Base-by-base conservation (phyloP, 2,888 invertebrate genomes). In the Spodoptera picta region DNA sequence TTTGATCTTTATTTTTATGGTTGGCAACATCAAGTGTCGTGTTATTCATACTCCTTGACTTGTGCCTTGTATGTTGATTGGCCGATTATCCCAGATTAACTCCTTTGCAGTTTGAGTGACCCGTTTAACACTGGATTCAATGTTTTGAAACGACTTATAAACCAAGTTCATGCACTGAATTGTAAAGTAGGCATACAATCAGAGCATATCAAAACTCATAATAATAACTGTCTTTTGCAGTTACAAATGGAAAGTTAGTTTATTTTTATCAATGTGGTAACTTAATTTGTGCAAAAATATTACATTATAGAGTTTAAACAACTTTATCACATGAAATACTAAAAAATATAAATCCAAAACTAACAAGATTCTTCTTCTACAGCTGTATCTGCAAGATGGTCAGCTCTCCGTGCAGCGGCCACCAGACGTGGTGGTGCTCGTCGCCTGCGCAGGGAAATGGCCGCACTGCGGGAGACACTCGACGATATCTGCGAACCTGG, bases 401-500 rank as follows among this genome's bases (percentile, higher is more conserved):
- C 93, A 5, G 93, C 93, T 3, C 83, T 94, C 3, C 92, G 95
- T 12, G 92, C 90, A 42, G 93, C 94, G 1, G 94, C 94, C 2
- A 90, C 93, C 3, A 88, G 94, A 5, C 94, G 95, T 11, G 91
- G 93, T 1, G 90, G 93, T 9, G 94, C 93, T 3, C 86, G 95
- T 0, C 87, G 95, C 58, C 93, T 96, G 52, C 96, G 97, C 92
- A 93, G 95, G 72, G 96, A 96, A 86, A 92, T 96, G 87, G 91
- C 95, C 60, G 95, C 95, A 44, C 92, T 96, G 67, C 92, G 95
- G 68, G 96, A 96, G 78, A 92, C 95, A 54, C 93, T 96, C 76
- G 94, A 95, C 65, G 95, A 96, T 60, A 91, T 96, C 77, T 96
- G 96, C 86, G 95, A 96, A 82, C 95, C 95, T 84, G 88, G 95